Conservation (phyloP, 1,140 invertebrate species). For the Pomacea maculata region DNA sequence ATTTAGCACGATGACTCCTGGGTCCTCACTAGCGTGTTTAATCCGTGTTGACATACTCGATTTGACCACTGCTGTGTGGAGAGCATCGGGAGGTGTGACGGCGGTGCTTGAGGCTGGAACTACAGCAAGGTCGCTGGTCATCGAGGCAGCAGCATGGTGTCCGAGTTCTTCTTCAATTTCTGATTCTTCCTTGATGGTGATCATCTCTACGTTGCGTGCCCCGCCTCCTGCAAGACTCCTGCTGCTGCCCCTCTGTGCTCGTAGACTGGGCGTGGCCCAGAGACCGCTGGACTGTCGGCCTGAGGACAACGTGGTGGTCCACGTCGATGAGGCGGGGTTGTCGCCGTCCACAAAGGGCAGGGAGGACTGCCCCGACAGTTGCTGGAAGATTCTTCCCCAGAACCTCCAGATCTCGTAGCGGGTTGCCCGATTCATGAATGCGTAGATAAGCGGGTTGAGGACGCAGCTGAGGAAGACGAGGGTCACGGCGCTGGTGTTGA, state of each 20-base stretch:
- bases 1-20: too few species aligned
- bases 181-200: slow-evolving; percentile 19
- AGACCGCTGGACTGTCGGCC: slow-evolving; percentile 2
- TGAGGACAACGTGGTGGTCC: slow-evolving; percentile 32
- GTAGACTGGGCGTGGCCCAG: neutral
- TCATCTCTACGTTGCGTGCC: slow-evolving; percentile 10
- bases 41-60: too few species aligned
- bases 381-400: slow-evolving; percentile 30
- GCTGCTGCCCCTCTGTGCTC: slow-evolving; percentile 4
- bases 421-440: slow-evolving; percentile 49
- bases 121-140: too few species aligned
- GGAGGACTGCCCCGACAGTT: slow-evolving; percentile 22
- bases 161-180: slow-evolving; percentile 11
- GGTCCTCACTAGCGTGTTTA: too few species aligned
- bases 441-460: slow-evolving; percentile 50
- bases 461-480: slow-evolving; percentile 39
- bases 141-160: too few species aligned
- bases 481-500: slow-evolving; percentile 33
- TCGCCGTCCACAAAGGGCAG: slow-evolving; percentile 31
- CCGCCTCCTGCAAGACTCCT: neutral
- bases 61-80: too few species aligned
- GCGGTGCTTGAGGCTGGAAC: too few species aligned
- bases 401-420: slow-evolving; percentile 44
- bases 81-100: too few species aligned
- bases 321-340: slow-evolving; percentile 41